Conservation (phyloP, 2,888 invertebrate genomes). For the Flexamia atlantica region DNA sequence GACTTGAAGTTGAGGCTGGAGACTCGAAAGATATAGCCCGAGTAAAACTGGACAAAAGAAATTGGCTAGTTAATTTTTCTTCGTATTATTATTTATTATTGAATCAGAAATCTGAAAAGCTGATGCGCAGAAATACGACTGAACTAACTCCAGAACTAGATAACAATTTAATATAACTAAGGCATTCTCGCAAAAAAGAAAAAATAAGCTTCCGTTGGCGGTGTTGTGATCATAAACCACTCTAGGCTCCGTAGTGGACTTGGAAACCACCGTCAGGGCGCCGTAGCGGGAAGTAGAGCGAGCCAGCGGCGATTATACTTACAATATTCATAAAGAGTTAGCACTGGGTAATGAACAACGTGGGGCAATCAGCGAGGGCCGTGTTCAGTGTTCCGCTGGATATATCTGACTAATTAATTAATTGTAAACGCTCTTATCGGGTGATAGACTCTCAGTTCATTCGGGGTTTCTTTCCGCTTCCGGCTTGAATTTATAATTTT, state of each 20-base stretch:
- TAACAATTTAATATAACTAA: too few species aligned
- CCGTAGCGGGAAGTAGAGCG: conserved; percentile 36
- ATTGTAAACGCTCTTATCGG: background rate
- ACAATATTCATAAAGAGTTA: conserved; percentile 6
- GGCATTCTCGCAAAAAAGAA: too few species aligned
- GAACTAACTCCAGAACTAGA: too few species aligned
- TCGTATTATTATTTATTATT: too few species aligned
- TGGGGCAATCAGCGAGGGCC: background rate
- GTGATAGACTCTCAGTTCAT: background rate
- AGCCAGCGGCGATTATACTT: background rate
- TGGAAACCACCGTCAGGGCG: conserved; percentile 15
- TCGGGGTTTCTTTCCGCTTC: background rate
- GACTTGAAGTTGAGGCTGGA: too few species aligned
- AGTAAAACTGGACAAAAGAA: too few species aligned
- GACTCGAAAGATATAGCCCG: too few species aligned
- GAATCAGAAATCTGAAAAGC: too few species aligned
- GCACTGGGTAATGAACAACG: background rate
- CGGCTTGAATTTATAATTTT: too few species aligned
- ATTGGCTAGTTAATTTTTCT: too few species aligned
- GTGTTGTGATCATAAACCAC: conserved; percentile 9
- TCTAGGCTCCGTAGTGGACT: background rate
- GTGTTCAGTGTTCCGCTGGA: background rate
- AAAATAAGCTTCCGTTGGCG: background rate
- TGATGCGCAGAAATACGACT: too few species aligned
- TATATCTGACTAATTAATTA: conserved; percentile 12